Evolutionary conservation across 2,797 vertebrate genomes (phyloP).

Genomic region (Chaenodraco wilsoni): DNA sequence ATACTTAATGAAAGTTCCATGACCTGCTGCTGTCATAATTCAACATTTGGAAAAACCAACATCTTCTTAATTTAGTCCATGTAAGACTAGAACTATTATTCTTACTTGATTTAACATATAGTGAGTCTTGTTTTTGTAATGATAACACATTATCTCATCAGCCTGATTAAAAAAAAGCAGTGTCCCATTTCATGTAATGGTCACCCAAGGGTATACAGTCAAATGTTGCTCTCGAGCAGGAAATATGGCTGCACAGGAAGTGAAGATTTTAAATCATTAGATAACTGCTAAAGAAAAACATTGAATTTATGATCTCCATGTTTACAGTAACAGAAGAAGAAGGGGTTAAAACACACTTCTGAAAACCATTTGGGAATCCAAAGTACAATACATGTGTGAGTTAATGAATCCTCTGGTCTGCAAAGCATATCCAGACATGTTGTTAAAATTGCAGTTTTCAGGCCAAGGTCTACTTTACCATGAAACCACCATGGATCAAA

Average conservation of each 20-base stretch:
- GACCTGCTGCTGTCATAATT: slow-evolving; percentile 5
- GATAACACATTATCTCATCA: slow-evolving; percentile 15
- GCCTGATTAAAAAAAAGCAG: neutral
- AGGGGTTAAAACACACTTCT: neutral
- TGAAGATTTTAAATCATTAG: slow-evolving; percentile 6
- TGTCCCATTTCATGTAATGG: slow-evolving; percentile 5
- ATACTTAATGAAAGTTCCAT: neutral
- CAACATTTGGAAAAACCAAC: slow-evolving; percentile 9
- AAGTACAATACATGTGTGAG: neutral
- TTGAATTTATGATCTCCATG: neutral
- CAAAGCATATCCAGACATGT: neutral
- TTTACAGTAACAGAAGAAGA: neutral
- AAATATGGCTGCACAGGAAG: neutral
- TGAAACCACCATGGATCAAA: too few species aligned
- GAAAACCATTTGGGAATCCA: neutral
- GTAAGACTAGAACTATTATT: neutral
- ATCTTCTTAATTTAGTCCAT: neutral
- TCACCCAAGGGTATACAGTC: neutral
- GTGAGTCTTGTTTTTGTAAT: slow-evolving; percentile 23
- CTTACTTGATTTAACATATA: slow-evolving; percentile 3
- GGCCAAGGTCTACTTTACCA: too few species aligned
- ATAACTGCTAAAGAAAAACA: neutral
- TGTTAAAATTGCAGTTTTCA: too few species aligned
- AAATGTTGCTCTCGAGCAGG: slow-evolving; percentile 4
- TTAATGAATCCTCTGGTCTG: neutral